Evolutionary conservation across 2,113 vertebrate species (phyloP), one percentile per base, ranked within the genome.

Genomic region (Tautogolabrus adspersus): DNA sequence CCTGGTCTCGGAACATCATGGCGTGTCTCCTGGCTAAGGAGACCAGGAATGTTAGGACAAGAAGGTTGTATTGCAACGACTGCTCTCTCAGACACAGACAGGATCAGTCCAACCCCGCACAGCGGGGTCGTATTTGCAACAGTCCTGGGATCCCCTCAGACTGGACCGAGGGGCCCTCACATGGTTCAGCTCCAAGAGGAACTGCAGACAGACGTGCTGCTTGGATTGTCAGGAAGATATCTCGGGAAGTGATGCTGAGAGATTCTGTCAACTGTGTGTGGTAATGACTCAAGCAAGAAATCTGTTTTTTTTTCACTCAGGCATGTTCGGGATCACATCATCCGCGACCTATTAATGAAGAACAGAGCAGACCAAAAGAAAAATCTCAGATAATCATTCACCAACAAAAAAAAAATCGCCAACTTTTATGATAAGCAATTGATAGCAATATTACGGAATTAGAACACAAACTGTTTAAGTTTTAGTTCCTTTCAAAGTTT

Each of bases 1-100:
- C 97, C 93, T 98, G 97, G 93, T 98, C 97, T 93, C 97, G 95
- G 97, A 98, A 98, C 97, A 98, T 98, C 97, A 98, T 98, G 96
- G 94, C 96, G 94, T 87, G 93, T 82, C 90, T 91, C 89, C 92
- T 87, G 38, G 15, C 44, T 82, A 82, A 84, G 83, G 86, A 82
- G 87, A 88, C 66, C 77, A 61, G 79, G 70, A 88, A 92, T 75
- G 78, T 87, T 59, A 38, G 72, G 55, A 76, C 65, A 19, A 64
- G 65, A 60, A 75, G 51, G 55, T 63, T 82, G 81, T 60, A 78
- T 15, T 30, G 82, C 55, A 77, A 77, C 87, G 79, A 86, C 75
- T 84, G 81, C 66, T 82, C 75, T 82, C 64, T 88, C 65, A 65
- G 70, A 81, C 67, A 73, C 83, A 87, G 71, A 77, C 64, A 57